Evolutionary conservation across 2,113 vertebrate species (phyloP).

Genomic region (Xenopus tropicalis): DNA sequence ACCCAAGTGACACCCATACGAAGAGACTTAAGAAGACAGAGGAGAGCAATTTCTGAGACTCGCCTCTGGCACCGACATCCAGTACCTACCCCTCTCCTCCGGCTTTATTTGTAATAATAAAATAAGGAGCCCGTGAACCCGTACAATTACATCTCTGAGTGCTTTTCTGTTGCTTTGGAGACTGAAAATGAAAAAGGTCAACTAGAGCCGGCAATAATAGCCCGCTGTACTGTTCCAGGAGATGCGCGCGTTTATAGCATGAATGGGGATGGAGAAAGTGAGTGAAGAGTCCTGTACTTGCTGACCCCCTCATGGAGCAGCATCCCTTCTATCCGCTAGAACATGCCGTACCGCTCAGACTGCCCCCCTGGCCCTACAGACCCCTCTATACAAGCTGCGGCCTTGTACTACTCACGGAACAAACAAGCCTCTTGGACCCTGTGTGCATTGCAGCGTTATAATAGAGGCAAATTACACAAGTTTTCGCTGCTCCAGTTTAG

Average conservation of each 20-base stretch:
- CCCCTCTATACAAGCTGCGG: not conserved
- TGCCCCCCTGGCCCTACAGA: not conserved
- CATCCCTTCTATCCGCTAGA: not conserved
- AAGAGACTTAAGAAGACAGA: no score
- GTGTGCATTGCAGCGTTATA: no score
- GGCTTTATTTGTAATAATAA: not conserved
- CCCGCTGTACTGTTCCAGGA: slow-evolving; percentile 9
- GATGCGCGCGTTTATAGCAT: slow-evolving; percentile 9
- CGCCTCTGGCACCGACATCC: not conserved
- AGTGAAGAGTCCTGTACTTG: slow-evolving; percentile 16
- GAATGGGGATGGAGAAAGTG: slow-evolving; percentile 11
- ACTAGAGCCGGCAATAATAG: slow-evolving; percentile 1
- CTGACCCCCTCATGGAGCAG: not conserved
- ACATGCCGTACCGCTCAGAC: slow-evolving; percentile 17
- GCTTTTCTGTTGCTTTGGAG: not conserved
- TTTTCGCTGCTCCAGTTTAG: no score
- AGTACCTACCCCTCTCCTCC: no score
- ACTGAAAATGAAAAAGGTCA: slow-evolving; percentile 25
- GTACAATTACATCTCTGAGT: slow-evolving; percentile 12
- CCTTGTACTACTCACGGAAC: slow-evolving; percentile 6
- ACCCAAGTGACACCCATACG: no score
- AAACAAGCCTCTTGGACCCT: not conserved
- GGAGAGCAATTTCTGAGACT: not conserved
- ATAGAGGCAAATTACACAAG: no score
- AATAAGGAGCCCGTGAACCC: slow-evolving; percentile 6